Evolutionary conservation across 2,797 vertebrate species (phyloP), one percentile per base, ranked within the genome.

Genomic region (Heliangelus exortis): DNA sequence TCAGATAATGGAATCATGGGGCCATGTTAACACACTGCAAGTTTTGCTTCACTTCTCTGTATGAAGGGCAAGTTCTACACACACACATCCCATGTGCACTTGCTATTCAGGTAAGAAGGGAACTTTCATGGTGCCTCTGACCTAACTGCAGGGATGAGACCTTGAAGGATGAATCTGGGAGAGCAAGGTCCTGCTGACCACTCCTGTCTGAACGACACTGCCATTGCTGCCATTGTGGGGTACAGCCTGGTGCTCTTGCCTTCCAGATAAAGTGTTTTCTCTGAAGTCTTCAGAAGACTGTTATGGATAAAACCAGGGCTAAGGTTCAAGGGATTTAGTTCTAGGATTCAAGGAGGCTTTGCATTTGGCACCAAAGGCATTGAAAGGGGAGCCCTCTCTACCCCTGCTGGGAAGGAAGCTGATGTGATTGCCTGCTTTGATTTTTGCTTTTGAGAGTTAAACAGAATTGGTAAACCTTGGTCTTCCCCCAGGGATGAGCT

Each of bases 61-160:
- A 19, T 20, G 59, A 53, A 39, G 80, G 65, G n/a, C n/a, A 69
- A 65, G 75, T 25, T 36, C 39, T 6, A 1, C 45, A 5, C 29
- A 12, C 13, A 3, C 2, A 18, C 20, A 47, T 28, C 33, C n/a
- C 45, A 7, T 0, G 0, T 31, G n/a, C 36, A 7, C 5, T 9
- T 59, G 66, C 47, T 13, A 7, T 21, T 67, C 14, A 16, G 67
- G 33, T 26, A 58, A 85, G 12, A 1, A 39, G 65, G 79, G 57
- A 67, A 67, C 28, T 61, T 22, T 73, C 62, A 31, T 1, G 0
- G 55, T 76, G 62, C 73, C 76, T 20, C 4, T 15, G 80, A 17
- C 33, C n/a, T 71, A 26, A 51, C 50, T 4, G 12, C 12, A 12
- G 1, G 3, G 12, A 48, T 57, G 65, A 87, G 53, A 89, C 28